phyloP scores from a whole-genome alignment of 2,888 invertebrate genomes.

The Cremastinae sp. region DNA sequence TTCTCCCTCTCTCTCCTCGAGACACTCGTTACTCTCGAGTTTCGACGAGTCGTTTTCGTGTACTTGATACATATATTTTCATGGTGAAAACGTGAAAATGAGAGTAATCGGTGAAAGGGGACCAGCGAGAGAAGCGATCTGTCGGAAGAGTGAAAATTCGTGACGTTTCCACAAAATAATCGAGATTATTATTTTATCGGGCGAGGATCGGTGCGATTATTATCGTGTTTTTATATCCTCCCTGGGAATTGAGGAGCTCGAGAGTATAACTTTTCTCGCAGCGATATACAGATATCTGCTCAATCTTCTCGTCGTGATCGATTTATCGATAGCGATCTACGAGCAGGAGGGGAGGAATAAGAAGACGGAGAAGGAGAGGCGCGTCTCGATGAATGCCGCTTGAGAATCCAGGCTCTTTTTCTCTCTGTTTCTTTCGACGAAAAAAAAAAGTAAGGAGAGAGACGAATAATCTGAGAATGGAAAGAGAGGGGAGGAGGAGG shows the following conservation, averaged over 20 bases:
- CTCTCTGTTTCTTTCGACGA: constrained; percentile 1
- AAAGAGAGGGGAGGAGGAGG: constrained; percentile 3
- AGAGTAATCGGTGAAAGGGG: too few species aligned
- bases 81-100: too few species aligned
- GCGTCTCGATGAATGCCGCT: constrained; percentile 38
- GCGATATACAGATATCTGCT: constrained; percentile 17
- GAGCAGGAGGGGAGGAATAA: constrained; percentile 2
- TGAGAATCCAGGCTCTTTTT: constrained; percentile 25
- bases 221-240: background rate
- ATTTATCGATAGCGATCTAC: constrained; percentile 45
- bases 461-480: constrained; percentile 4
- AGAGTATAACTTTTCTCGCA: constrained; percentile 15
- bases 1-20: background rate
- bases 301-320: constrained; percentile 42
- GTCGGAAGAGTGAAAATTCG: too few species aligned
- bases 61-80: too few species aligned
- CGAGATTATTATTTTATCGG: background rate
- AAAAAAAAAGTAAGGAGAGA: constrained; percentile 6
- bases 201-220: background rate
- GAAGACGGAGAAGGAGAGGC: background rate
- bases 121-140: too few species aligned
- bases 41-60: too few species aligned
- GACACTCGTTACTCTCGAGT: background rate
- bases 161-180: too few species aligned
- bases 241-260: background rate